Conservation (phyloP, 1,140 invertebrate species). For the Chionoecetes opilio region DNA sequence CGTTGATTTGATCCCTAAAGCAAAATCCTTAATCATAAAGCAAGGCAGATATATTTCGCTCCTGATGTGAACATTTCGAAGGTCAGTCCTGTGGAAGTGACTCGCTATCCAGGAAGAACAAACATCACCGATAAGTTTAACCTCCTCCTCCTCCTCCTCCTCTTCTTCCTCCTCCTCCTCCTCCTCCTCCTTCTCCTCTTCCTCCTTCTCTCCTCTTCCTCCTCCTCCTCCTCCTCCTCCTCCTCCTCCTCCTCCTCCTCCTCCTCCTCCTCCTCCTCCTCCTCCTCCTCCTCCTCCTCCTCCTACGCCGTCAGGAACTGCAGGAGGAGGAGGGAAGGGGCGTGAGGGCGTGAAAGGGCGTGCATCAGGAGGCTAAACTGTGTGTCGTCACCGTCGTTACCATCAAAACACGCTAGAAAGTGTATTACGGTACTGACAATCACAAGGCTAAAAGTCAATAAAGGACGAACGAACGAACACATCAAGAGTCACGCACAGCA, state of each 20-base stretch:
- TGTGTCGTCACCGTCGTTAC: constrained; percentile 23
- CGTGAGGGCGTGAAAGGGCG: not conserved
- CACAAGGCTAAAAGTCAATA: constrained; percentile 70
- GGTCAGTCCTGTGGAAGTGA: too few relatives aligned
- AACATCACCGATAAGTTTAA: too few relatives aligned
- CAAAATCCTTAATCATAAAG: too few relatives aligned
- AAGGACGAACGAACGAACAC: constrained; percentile 76
- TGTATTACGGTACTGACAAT: constrained; percentile 61
- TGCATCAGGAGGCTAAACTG: not conserved
- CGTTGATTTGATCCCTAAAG: too few relatives aligned
- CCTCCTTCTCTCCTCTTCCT: not conserved
- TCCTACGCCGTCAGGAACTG: not conserved
- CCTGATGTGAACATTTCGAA: too few relatives aligned
- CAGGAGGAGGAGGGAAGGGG: not conserved
- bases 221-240: not conserved
- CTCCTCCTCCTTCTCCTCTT: not conserved
- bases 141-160: not conserved
- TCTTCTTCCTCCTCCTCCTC: not conserved
- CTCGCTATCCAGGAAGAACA: too few relatives aligned
- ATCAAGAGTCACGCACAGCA: constrained; percentile 77
- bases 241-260: not conserved
- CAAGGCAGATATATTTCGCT: too few relatives aligned
- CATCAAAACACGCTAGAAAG: constrained; percentile 49
- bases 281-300: not conserved
- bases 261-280: not conserved